Conservation (phyloP, 1,140 invertebrate genomes). For the Aphis gossypii region DNA sequence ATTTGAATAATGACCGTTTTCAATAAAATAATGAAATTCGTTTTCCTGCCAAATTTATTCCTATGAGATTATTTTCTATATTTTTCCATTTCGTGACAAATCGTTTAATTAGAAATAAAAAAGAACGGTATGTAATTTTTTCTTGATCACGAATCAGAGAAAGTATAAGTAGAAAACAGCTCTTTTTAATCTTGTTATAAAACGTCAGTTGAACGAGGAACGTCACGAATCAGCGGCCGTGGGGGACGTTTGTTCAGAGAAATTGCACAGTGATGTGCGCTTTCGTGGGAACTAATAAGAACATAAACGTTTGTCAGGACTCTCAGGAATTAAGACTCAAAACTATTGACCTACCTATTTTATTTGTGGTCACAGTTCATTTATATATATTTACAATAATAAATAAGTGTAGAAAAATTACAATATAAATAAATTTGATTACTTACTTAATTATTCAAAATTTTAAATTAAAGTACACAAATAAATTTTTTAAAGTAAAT, state of each 20-base stretch:
- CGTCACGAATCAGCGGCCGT: conserved; percentile 39
- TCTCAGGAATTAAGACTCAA: neutral
- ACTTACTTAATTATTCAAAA: neutral
- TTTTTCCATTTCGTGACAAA: neutral
- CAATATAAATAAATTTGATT: neutral
- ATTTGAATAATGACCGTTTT: neutral
- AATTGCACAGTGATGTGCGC: neutral
- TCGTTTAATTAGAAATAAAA: conserved; percentile 22
- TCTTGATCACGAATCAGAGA: conserved; percentile 15
- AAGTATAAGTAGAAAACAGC: neutral
- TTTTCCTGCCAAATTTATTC: neutral
- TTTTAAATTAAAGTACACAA: neutral
- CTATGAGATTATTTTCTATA: neutral
- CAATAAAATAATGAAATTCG: neutral
- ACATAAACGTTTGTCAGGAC: neutral
- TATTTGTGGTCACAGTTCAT: neutral
- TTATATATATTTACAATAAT: neutral
- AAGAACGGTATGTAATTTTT: neutral
- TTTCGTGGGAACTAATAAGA: conserved; percentile 23
- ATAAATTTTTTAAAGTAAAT: neutral
- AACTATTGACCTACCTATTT: neutral
- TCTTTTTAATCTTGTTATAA: conserved; percentile 36
- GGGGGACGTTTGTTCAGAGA: conserved; percentile 14
- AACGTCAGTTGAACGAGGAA: neutral
- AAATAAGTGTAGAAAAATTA: neutral